A percentile compares a stretch with the other conserved stretches of the same genome.
Conservation (phyloP, 2,797 vertebrate species). For the Anguilla megastoma region DNA sequence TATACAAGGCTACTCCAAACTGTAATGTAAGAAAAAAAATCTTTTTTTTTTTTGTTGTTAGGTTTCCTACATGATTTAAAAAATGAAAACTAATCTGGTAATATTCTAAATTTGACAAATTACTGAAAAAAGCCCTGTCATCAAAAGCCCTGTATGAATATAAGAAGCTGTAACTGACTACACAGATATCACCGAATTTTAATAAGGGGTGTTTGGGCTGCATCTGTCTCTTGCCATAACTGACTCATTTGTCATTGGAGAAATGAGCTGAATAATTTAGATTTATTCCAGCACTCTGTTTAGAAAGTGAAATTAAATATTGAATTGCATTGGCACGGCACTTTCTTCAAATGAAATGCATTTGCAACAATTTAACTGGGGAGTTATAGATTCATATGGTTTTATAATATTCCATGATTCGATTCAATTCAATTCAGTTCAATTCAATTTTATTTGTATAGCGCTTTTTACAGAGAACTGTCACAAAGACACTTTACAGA, state of each 20-base stretch:
- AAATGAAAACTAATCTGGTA: no score
- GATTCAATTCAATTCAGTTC: no score
- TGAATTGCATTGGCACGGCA: neutral
- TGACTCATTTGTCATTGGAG: constrained; percentile 39
- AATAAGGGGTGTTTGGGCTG: neutral
- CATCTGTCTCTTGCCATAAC: constrained; percentile 44
- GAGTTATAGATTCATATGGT: neutral
- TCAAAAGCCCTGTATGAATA: neutral
- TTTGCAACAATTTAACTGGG: neutral
- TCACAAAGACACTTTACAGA: no score
- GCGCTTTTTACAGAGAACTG: no score
- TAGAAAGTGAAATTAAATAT: constrained; percentile 4
- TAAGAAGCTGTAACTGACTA: neutral
- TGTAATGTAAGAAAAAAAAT: no score
- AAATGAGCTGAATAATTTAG: constrained; percentile 49
- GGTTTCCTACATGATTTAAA: no score
- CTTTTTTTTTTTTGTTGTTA: no score
- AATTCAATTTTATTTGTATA: no score
- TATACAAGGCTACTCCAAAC: no score
- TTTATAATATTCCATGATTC: neutral
- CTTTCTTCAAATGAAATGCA: neutral
- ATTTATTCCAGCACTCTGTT: constrained; percentile 18
- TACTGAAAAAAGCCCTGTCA: neutral
- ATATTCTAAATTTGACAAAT: no score
- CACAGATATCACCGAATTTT: neutral